Percentiles rank a stretch among this genome's conserved stretches.
Evolutionary conservation across 2,888 invertebrate species (phyloP).

Genomic region (Catocala sponsa): DNA sequence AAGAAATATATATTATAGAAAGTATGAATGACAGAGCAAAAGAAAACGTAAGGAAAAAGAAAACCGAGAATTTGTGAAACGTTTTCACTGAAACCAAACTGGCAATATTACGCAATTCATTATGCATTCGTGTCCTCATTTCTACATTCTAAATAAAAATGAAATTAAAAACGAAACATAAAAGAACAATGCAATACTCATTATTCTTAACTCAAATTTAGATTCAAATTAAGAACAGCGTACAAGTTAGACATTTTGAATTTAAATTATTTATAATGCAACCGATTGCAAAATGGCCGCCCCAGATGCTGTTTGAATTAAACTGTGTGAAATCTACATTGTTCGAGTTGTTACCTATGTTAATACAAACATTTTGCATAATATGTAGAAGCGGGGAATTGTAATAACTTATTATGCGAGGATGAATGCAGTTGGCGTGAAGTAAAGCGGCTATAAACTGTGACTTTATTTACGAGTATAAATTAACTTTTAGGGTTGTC

Average conservation of each 20-base stretch:
- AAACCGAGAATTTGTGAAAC: no score
- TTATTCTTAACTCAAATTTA: conserved; percentile 1
- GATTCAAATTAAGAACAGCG: conserved; percentile 1
- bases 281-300: conserved; percentile 21
- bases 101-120: no score
- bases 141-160: no score
- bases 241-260: not conserved
- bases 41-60: no score
- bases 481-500: no score
- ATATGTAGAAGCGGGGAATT: conserved; percentile 7
- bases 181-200: not conserved
- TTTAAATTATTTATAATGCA: conserved; percentile 17
- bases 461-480: not conserved
- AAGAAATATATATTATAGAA: no score
- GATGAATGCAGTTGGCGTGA: conserved; percentile 1
- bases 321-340: conserved; percentile 25
- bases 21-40: no score
- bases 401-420: not conserved
- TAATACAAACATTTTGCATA: conserved; percentile 6
- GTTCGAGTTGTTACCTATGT: conserved; percentile 6
- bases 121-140: no score
- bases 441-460: not conserved
- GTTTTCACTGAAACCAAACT: no score
- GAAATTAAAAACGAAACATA: not conserved
- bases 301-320: conserved; percentile 27